A percentile compares a stretch with the other conserved stretches of the same genome.
Evolutionary conservation across 53 echinoderm and acorn worm genomes (phyloP).

Genomic region (Pentamera pediparva): DNA sequence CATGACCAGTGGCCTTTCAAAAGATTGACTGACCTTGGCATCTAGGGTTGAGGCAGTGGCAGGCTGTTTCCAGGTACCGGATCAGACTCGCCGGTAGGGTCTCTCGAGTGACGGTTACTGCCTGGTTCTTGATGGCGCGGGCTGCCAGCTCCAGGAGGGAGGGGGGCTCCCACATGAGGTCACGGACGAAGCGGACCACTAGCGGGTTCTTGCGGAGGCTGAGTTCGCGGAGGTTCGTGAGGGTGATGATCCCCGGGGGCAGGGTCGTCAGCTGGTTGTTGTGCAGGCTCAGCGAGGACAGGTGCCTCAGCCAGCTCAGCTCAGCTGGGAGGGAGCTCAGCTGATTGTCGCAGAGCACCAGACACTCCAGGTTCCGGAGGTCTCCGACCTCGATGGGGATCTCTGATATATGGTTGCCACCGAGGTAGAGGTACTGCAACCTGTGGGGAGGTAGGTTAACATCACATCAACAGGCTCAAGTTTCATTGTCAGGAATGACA

Average conservation of each 20-base stretch:
- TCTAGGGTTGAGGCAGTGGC: slow-evolving; percentile 71
- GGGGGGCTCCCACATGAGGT: slow-evolving; percentile 85
- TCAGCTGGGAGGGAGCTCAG: slow-evolving; percentile 64
- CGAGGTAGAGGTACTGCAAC: slow-evolving; percentile 75
- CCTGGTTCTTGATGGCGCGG: slow-evolving; percentile 60
- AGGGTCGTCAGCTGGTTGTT: slow-evolving; percentile 84
- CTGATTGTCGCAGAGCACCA: slow-evolving; percentile 80
- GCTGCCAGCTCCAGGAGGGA: slow-evolving; percentile 75
- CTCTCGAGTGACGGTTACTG: slow-evolving; percentile 31
- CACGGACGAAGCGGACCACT: slow-evolving; percentile 87
- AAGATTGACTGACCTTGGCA: slow-evolving; percentile 90
- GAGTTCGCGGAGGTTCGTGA: slow-evolving; percentile 76
- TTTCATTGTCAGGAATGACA: neutral
- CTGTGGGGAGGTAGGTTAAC: slow-evolving; percentile 47
- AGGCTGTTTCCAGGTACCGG: slow-evolving; percentile 61
- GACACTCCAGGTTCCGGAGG: slow-evolving; percentile 46
- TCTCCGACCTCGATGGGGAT: slow-evolving; percentile 60
- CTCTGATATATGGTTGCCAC: slow-evolving; percentile 71
- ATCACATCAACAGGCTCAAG: neutral
- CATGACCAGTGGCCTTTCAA: too few relatives aligned
- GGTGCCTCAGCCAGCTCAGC: slow-evolving; percentile 50
- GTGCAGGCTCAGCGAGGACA: slow-evolving; percentile 78
- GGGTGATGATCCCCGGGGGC: slow-evolving; percentile 77
- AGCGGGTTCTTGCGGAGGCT: slow-evolving; percentile 87
- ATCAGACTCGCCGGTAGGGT: slow-evolving; percentile 61